These are phyloP conservation scores for Pseudorasbora parva DNA, from an alignment of 2,113 vertebrate species.

Conservation along the genomic window DNA sequence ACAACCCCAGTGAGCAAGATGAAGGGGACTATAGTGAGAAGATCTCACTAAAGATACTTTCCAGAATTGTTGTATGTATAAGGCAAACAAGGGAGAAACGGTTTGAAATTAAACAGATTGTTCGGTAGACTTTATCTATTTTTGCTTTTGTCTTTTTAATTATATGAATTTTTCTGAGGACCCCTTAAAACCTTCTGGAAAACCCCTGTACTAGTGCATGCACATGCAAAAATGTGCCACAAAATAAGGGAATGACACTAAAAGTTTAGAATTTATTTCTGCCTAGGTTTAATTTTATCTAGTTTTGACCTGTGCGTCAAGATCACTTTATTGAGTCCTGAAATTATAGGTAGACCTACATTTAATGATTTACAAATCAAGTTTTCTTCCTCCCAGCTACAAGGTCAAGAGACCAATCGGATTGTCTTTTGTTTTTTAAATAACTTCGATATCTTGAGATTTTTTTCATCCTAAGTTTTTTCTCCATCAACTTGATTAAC, in stretches of 20 bases:
- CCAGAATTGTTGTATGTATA: no score
- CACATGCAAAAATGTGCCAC: not conserved
- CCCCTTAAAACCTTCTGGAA: no score
- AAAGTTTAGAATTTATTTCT: conserved; percentile 13
- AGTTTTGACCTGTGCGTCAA: not conserved
- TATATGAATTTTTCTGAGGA: no score
- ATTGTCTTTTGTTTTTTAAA: conserved; percentile 42
- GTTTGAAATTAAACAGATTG: no score
- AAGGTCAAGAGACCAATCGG: conserved; percentile 9
- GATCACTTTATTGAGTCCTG: not conserved
- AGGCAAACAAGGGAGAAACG: no score
- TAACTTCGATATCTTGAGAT: conserved; percentile 45
- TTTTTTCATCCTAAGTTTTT: not conserved
- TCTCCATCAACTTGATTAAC: conserved; percentile 49
- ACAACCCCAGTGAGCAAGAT: no score
- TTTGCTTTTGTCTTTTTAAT: no score
- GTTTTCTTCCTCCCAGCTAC: conserved; percentile 24
- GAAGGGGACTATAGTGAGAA: no score
- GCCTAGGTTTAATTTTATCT: not conserved
- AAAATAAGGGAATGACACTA: not conserved
- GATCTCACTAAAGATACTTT: no score
- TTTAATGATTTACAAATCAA: conserved; percentile 39
- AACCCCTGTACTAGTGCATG: not conserved
- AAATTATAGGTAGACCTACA: conserved; percentile 20
- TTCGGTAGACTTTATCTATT: no score